A percentile compares a stretch with the other conserved stretches of the same genome.
Conservation (phyloP, 35 echinoderm and acorn worm species). For the Eucidaris tribuloides region DNA sequence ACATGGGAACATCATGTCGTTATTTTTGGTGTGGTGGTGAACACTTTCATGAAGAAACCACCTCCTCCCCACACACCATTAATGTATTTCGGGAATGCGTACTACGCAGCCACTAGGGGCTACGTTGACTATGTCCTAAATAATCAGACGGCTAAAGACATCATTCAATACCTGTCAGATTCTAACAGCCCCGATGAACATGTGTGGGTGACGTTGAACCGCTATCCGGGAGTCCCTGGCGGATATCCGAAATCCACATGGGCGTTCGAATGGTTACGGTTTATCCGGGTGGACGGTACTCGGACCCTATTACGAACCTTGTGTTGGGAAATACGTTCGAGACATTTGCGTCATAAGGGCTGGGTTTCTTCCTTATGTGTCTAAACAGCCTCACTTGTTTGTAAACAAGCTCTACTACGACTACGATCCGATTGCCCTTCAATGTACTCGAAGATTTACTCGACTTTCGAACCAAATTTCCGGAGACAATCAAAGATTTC, state of each 20-base stretch:
- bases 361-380: conserved; percentile 8
- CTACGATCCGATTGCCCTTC: conserved; percentile 40
- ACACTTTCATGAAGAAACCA: not conserved
- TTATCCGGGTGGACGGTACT: conserved; percentile 1
- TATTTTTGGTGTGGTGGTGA: not conserved
- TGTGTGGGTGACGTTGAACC: conserved; percentile 23
- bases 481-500: no score
- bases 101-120: conserved; percentile 39
- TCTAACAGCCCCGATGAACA: conserved; percentile 58
- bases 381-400: conserved; percentile 38
- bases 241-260: conserved; percentile 29
- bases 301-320: not conserved
- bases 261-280: conserved; percentile 26
- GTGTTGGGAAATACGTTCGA: conserved; percentile 34
- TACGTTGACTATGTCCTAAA: conserved; percentile 41
- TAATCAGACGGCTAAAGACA: not conserved
- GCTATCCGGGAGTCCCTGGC: conserved; percentile 14
- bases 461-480: conserved; percentile 36
- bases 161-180: conserved; percentile 32
- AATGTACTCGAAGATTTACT: conserved; percentile 51
- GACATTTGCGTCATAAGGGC: conserved; percentile 31
- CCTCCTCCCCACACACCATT: conserved; percentile 32
- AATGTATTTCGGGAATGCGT: conserved; percentile 32
- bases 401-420: conserved; percentile 60
- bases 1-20: not conserved